A percentile compares a stretch with the other conserved stretches of the same genome.
These are phyloP conservation scores for Arvicanthis niloticus DNA, from an alignment of 2,113 vertebrate species.

Conservation along the genomic window DNA sequence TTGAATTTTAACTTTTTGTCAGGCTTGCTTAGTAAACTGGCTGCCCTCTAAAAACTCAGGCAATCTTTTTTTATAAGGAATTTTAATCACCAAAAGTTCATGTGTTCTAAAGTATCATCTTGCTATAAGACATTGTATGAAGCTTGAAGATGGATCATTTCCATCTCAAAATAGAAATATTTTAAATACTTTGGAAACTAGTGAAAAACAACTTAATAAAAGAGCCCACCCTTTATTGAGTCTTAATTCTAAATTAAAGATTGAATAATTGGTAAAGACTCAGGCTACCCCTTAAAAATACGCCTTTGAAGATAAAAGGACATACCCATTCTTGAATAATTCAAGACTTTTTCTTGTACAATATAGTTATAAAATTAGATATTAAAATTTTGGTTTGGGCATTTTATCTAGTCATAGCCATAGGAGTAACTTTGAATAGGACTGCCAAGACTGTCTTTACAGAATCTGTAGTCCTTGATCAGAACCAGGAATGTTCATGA, in stretches of 20 bases:
- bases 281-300: not conserved
- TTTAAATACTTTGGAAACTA: not conserved
- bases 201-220: not conserved
- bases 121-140: not conserved
- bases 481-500: not conserved
- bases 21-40: not conserved
- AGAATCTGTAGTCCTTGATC: not conserved
- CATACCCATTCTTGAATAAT: not conserved
- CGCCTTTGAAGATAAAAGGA: not conserved
- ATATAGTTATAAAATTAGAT: not conserved
- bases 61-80: not conserved
- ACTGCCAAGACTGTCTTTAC: not conserved
- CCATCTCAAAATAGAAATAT: slow-evolving; percentile 17
- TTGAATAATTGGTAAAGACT: not conserved
- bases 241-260: slow-evolving; percentile 17
- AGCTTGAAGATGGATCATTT: not conserved
- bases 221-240: not conserved
- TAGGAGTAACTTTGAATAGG: not conserved
- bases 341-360: not conserved
- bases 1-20: not conserved
- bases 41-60: not conserved
- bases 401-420: not conserved
- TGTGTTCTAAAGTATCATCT: not conserved
- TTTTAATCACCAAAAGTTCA: not conserved
- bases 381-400: not conserved